Base-by-base conservation (phyloP, 2,113 vertebrate genomes). In the Odontesthes bonariensis region DNA sequence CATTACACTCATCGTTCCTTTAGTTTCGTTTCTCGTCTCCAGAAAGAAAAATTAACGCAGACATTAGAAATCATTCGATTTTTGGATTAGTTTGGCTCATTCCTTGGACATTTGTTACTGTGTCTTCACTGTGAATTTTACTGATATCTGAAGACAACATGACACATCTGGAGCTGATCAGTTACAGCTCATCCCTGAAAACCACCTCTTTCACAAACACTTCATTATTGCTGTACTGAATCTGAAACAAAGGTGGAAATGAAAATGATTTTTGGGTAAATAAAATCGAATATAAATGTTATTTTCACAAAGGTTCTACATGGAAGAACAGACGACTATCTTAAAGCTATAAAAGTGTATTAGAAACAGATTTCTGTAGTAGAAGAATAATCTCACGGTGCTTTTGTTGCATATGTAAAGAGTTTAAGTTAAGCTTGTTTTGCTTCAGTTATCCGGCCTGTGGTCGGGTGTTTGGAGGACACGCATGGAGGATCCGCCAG, bases 391-490 rank as follows among this genome's bases (percentile, higher is more conserved):
- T 35, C 35, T 35, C 35, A 5, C 35, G 4, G 35, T 35, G 35
- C 35, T 8, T 8, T 7, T 38, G 35, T 38, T 10, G 5, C 2
- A 16, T 0, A 20, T 42, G 23, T 60, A 35, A 60, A 75, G 33
- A 0, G 1, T 46, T 11, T 57, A 27, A 47, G 59, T 59, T 54
- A 53, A 6, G 11, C 87, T 90, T 88, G 88, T 88, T 92, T 86
- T 83, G 73, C 84, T 72, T 67, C 23, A 57, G 35, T 80, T 59
- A 33, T 86, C 32, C 3, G 38, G 13, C n/a, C 32, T 61, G 33
- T 20, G 46, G 81, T 72, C n/a, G 0, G 60, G 69, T 13, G 66
- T 71, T 42, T 10, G 69, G 77, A 79, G 72, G 81, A 82, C 72
- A 87, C 78, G 1, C 56, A 69, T n/a, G 11, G 68, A 77, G 64